Evolutionary conservation across 2,113 vertebrate species (phyloP).

Genomic region (Leucoraja erinaceus): DNA sequence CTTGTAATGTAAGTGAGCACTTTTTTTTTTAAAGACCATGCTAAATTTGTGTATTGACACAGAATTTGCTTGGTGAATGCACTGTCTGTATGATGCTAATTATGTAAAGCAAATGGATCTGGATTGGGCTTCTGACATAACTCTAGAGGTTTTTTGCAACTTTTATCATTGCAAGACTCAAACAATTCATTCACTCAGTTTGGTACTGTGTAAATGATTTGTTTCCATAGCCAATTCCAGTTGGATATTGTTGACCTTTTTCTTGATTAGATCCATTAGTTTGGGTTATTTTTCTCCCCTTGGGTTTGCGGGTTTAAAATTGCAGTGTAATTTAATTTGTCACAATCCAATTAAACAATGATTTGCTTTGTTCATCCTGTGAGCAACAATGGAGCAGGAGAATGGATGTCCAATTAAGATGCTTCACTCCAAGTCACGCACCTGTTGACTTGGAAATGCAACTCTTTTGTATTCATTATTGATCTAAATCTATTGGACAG

Average conservation of each 20-base stretch:
- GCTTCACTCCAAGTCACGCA: too few species aligned
- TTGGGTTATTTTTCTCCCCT: too few species aligned
- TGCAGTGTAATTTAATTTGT: too few species aligned
- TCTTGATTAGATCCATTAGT: too few species aligned
- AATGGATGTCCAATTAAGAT: too few species aligned
- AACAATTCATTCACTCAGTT: background rate
- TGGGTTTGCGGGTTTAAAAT: too few species aligned
- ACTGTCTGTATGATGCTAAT: constrained; percentile 16
- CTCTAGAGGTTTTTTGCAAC: background rate
- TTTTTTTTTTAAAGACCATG: constrained; percentile 24
- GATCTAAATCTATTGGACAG: too few species aligned
- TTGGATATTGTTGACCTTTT: background rate
- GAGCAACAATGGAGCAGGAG: too few species aligned
- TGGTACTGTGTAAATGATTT: background rate
- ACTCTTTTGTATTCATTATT: too few species aligned
- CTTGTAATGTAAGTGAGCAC: background rate
- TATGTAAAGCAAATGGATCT: constrained; percentile 10
- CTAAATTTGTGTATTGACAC: constrained; percentile 30
- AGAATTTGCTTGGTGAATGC: constrained; percentile 32
- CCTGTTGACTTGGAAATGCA: too few species aligned
- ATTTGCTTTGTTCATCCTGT: too few species aligned
- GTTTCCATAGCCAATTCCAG: background rate
- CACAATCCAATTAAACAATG: too few species aligned
- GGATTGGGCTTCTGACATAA: background rate
- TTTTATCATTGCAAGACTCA: background rate